Base-by-base conservation (phyloP, 2,888 invertebrate genomes). In the Dicyrtomina minuta region DNA sequence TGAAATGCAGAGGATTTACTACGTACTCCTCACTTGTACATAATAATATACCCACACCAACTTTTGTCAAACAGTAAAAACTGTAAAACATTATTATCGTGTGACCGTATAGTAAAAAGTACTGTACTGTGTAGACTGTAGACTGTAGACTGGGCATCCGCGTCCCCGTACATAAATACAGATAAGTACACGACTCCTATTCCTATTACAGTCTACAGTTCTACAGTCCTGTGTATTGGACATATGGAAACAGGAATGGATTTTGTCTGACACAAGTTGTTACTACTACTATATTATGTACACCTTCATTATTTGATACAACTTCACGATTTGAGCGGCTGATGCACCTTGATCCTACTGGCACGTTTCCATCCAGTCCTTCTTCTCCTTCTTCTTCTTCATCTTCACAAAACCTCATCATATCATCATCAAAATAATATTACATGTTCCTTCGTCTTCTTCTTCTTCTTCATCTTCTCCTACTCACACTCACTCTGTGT, bases 301-400 rank as follows among this genome's bases (percentile, higher is more conserved):
- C 33, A 33, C 33, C 33, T 33, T n/a, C n/a, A n/a, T n/a, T 33
- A 33, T 8, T 5, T 5, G 33, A 5, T 33, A 33, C 55, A 58
- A 58, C 58, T 58, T 58, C 58, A 58, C 58, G 58, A 58, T 58
- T 58, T 58, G 39, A 58, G 58, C 58, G 58, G 58, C 58, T 39
- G 58, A 58, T 58, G 58, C 39, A 55, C 58, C 39, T 58, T 58
- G 58, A 58, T 58, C 39, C 55, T 51, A 51, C 51, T 51, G 20
- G 51, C 51, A 51, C 17, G 17, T 51, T 51, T 20, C 51, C 51
- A 51, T 51, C 22, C 10, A 10, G 51, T 22, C 22, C 22, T 46
- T 46, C 46, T n/a, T n/a, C n/a, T n/a, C n/a, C n/a, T n/a, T n/a
- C n/a, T n/a, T n/a, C n/a, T n/a, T n/a, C n/a, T n/a, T n/a, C n/a